Evolutionary conservation across 2,888 invertebrate species (phyloP).

Genomic region (Abrostola tripartita): DNA sequence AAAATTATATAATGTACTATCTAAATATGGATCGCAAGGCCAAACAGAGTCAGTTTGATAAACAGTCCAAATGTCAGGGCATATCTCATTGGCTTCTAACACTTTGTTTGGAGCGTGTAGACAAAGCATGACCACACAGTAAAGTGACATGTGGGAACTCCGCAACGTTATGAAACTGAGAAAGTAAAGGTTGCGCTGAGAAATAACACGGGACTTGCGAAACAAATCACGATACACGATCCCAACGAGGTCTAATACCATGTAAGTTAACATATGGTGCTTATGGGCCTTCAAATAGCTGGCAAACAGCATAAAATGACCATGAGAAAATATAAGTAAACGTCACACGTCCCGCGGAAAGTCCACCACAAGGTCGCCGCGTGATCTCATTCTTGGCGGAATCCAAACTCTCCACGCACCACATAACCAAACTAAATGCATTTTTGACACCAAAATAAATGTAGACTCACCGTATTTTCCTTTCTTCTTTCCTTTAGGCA

Average conservation of each 20-base stretch:
- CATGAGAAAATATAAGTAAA: slow-evolving; percentile 71
- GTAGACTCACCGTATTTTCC: slow-evolving; percentile 90
- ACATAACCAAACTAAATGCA: slow-evolving; percentile 38
- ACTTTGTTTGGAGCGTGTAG: slow-evolving; percentile 14
- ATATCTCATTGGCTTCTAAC: slow-evolving; percentile 6
- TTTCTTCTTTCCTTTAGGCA: slow-evolving; percentile 94
- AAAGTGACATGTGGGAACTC: slow-evolving; percentile 51
- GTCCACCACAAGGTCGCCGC: slow-evolving; percentile 84
- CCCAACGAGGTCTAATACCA: neutral
- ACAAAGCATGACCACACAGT: slow-evolving; percentile 54
- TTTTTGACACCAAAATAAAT: slow-evolving; percentile 20
- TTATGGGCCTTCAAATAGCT: slow-evolving; percentile 47
- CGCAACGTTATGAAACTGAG: slow-evolving; percentile 62
- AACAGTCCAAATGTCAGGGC: slow-evolving; percentile 25
- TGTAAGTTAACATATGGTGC: slow-evolving; percentile 65
- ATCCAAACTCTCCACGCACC: slow-evolving; percentile 60
- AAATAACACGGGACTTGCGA: slow-evolving; percentile 19
- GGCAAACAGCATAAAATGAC: slow-evolving; percentile 59
- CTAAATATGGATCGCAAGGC: slow-evolving; percentile 44
- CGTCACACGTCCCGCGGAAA: slow-evolving; percentile 76
- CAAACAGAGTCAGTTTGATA: slow-evolving; percentile 29
- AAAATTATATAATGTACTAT: slow-evolving; percentile 55
- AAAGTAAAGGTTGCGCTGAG: slow-evolving; percentile 34
- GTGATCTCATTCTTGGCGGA: slow-evolving; percentile 82
- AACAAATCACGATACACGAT: slow-evolving; percentile 10